These are phyloP conservation scores for Prorops nasuta DNA, from an alignment of 1,140 invertebrate species.

Conservation along the genomic window DNA sequence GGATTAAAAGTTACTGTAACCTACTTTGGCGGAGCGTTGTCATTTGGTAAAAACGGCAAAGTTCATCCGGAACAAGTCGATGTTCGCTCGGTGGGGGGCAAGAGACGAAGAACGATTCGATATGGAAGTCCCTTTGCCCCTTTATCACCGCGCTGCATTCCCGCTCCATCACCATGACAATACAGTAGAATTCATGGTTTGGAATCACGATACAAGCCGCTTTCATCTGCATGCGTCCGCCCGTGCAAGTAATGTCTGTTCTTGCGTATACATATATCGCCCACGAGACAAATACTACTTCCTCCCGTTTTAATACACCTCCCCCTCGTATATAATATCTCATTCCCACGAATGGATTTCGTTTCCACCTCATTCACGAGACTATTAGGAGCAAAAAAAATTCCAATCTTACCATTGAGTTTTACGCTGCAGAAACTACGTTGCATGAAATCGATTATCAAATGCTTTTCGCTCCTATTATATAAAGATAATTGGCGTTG, in stretches of 20 bases:
- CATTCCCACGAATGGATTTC: too few species aligned
- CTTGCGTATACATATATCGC: neutral
- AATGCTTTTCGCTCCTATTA: too few species aligned
- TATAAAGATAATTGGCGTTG: too few species aligned
- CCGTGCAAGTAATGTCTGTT: neutral
- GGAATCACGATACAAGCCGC: neutral
- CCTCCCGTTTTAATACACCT: too few species aligned
- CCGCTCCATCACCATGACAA: slow-evolving; percentile 7
- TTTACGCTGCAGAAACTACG: too few species aligned
- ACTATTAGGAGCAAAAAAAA: too few species aligned
- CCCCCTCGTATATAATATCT: too few species aligned
- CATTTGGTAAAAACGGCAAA: too few species aligned
- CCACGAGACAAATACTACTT: slow-evolving; percentile 1
- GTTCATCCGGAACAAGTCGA: neutral
- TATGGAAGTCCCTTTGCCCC: neutral
- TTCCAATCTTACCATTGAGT: too few species aligned
- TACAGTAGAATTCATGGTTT: neutral
- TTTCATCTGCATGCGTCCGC: slow-evolving; percentile 1
- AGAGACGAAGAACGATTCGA: slow-evolving; percentile 7
- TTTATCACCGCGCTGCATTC: neutral
- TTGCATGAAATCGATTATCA: too few species aligned
- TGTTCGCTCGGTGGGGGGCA: neutral
- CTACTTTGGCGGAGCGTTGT: too few species aligned
- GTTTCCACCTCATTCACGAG: too few species aligned
- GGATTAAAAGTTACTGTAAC: slow-evolving; percentile 20